Conservation (phyloP, 1,140 invertebrate species). For the Lycorma delicatula region DNA sequence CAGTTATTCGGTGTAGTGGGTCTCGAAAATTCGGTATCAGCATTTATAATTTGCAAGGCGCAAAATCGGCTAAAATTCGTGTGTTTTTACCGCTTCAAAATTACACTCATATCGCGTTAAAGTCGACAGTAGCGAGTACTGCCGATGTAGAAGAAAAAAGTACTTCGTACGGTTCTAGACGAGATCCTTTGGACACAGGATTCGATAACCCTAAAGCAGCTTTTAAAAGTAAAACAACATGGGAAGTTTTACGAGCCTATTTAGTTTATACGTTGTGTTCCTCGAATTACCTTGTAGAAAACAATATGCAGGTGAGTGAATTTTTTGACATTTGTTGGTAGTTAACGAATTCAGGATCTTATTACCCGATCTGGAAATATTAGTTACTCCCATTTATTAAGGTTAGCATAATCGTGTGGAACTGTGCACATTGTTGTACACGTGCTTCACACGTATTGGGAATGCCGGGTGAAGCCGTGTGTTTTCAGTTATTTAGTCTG, state of each 20-base stretch:
- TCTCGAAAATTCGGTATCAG: conserved; percentile 32
- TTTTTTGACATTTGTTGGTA: too few relatives aligned
- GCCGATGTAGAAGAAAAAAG: conserved; percentile 6
- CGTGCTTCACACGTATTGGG: too few relatives aligned
- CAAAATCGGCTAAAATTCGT: conserved; percentile 12
- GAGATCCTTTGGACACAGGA: conserved; percentile 75
- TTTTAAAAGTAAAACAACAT: conserved; percentile 92
- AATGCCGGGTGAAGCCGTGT: too few relatives aligned
- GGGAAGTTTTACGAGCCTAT: conserved; percentile 84
- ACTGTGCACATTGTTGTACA: too few relatives aligned
- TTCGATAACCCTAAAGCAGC: conserved; percentile 73
- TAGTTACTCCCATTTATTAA: too few relatives aligned
- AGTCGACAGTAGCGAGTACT: conserved; percentile 26
- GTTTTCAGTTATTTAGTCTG: too few relatives aligned
- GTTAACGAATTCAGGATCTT: too few relatives aligned
- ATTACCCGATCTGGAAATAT: too few relatives aligned
- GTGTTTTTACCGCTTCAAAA: conserved; percentile 20
- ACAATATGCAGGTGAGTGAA: conserved; percentile 85
- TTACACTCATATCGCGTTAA: conserved; percentile 28
- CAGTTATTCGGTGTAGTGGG: conserved; percentile 35
- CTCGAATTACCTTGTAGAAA: conserved; percentile 79
- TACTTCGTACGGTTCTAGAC: conserved; percentile 20
- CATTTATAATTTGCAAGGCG: conserved; percentile 10
- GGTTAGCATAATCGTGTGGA: too few relatives aligned
- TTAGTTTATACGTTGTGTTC: conserved; percentile 91